Conservation (phyloP, 2,113 vertebrate species). For the Cairina moschata region DNA sequence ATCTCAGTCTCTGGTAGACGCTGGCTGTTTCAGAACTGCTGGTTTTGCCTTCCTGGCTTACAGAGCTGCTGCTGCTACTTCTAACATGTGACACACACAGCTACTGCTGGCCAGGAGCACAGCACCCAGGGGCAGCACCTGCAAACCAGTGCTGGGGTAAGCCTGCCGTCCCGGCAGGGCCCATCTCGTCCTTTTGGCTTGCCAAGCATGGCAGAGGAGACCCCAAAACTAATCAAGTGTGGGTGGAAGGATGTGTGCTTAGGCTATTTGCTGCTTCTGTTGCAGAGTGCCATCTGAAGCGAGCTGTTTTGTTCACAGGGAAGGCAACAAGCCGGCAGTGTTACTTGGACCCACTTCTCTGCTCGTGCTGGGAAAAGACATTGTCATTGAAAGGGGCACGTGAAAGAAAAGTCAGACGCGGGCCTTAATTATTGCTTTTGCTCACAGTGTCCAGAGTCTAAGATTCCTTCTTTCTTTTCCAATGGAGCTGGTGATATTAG, state of each 20-base stretch:
- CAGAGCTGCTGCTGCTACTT: not conserved
- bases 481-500: constrained; percentile 52
- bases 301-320: not conserved
- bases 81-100: too few relatives aligned
- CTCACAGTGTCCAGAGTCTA: constrained; percentile 20
- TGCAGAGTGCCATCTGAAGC: not conserved
- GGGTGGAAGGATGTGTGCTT: rapidly evolving
- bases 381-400: not conserved
- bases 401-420: not conserved
- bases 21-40: not conserved
- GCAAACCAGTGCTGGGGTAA: not conserved
- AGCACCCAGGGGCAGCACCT: not conserved
- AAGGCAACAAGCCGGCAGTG: not conserved
- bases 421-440: not conserved
- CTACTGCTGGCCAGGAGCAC: not conserved
- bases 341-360: not conserved
- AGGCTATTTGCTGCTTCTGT: rapidly evolving
- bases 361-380: not conserved
- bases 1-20: not conserved
- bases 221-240: not conserved
- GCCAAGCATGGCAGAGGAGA: rapidly evolving
- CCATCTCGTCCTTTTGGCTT: not conserved
- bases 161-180: rapidly evolving
- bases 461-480: constrained; percentile 14
- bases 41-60: not conserved